Conservation (phyloP, 2,888 invertebrate species). For the Apodemia mormo region DNA sequence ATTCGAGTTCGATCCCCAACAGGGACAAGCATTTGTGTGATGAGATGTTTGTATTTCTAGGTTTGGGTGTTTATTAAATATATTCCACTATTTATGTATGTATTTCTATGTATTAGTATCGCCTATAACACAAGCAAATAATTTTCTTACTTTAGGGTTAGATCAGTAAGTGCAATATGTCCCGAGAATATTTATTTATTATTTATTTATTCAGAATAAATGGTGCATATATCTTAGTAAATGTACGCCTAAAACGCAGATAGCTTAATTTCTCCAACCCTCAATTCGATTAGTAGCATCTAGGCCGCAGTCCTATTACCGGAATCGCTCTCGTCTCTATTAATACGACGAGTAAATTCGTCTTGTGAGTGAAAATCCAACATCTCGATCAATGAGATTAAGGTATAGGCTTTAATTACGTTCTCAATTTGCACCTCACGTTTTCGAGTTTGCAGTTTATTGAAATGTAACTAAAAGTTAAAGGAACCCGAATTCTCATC, state of each 20-base stretch:
- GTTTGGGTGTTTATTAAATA: too few relatives aligned
- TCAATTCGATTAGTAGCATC: neutral
- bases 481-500: neutral
- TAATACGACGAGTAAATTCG: slow-evolving; percentile 25
- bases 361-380: slow-evolving; percentile 35
- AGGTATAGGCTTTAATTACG: slow-evolving; percentile 11
- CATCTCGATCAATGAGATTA: slow-evolving; percentile 35
- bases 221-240: too few relatives aligned
- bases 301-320: slow-evolving; percentile 5
- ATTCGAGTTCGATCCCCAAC: too few relatives aligned
- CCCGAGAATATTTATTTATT: too few relatives aligned
- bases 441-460: neutral
- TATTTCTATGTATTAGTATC: too few relatives aligned
- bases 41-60: too few relatives aligned
- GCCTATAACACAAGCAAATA: too few relatives aligned
- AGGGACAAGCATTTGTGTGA: too few relatives aligned
- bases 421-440: neutral
- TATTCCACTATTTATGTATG: too few relatives aligned
- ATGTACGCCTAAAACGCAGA: neutral
- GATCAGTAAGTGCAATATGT: too few relatives aligned
- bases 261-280: neutral
- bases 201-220: too few relatives aligned
- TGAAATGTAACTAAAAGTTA: neutral
- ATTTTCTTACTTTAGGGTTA: too few relatives aligned
- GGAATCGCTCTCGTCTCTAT: slow-evolving; percentile 8